phyloP scores from a whole-genome alignment of 2,888 invertebrate genomes.

The Cyclophora albipunctata region DNA sequence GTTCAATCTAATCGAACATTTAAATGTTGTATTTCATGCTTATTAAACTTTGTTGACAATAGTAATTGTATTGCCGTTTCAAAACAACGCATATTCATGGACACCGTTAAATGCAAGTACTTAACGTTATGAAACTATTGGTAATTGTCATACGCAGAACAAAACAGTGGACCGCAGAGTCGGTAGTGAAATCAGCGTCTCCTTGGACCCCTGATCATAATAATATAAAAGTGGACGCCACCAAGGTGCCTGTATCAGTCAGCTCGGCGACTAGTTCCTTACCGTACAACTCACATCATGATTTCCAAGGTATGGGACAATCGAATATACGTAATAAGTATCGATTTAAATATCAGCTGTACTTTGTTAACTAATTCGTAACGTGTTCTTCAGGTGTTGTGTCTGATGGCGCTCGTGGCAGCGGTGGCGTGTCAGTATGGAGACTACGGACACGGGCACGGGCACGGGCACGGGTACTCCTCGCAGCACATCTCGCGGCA shows the following conservation, averaged over 20 bases:
- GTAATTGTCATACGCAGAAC: conserved; percentile 7
- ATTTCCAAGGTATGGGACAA: conserved; percentile 9
- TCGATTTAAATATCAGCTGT: no score
- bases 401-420: conserved; percentile 23
- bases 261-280: conserved; percentile 9
- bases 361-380: background rate
- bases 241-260: conserved; percentile 22
- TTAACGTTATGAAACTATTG: conserved; percentile 12
- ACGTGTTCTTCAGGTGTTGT: conserved; percentile 21
- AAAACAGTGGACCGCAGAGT: conserved; percentile 9
- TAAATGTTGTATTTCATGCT: no score
- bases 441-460: conserved; percentile 39
- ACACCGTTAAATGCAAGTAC: conserved; percentile 5
- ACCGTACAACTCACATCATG: conserved; percentile 9
- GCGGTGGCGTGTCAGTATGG: conserved; percentile 32
- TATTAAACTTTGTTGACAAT: no score
- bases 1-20: no score
- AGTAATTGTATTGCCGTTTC: no score
- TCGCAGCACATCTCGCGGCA: conserved; percentile 40
- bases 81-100: conserved; percentile 1
- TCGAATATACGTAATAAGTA: background rate
- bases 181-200: conserved; percentile 23
- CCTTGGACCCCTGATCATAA: conserved; percentile 19
- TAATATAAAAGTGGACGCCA: conserved; percentile 22
- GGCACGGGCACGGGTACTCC: conserved; percentile 47